Evolutionary conservation across 2,113 vertebrate species (phyloP).

Genomic region (Chlamydotis undulata): DNA sequence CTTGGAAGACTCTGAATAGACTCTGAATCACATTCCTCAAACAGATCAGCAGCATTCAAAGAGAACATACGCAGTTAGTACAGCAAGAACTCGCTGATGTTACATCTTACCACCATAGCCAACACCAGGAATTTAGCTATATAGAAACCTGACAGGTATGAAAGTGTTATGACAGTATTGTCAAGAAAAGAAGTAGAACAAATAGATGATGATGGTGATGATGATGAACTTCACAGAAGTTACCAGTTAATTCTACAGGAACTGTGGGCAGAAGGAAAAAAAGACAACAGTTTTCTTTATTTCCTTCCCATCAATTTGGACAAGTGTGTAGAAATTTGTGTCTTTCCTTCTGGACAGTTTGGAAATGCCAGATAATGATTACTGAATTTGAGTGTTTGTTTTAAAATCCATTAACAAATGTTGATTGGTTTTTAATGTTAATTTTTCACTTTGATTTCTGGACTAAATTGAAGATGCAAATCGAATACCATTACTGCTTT

Average conservation of each 20-base stretch:
- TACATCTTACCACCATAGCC: neutral
- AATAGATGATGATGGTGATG: neutral
- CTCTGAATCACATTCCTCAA: neutral
- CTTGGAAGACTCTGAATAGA: neutral
- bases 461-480: neutral
- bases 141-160: neutral
- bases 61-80: neutral
- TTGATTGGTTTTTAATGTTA: neutral
- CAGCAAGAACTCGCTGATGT: neutral
- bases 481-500: neutral
- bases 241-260: neutral
- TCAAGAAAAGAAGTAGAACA: neutral
- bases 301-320: neutral
- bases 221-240: neutral
- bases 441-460: neutral
- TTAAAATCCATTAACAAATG: neutral
- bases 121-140: neutral
- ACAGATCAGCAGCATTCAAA: neutral
- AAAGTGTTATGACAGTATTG: neutral
- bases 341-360: neutral
- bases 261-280: neutral
- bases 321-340: neutral
- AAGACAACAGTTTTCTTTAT: neutral
- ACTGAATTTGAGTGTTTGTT: neutral
- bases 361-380: neutral